phyloP scores from a whole-genome alignment of 2,113 vertebrate species.

The Rhinolophus sinicus region DNA sequence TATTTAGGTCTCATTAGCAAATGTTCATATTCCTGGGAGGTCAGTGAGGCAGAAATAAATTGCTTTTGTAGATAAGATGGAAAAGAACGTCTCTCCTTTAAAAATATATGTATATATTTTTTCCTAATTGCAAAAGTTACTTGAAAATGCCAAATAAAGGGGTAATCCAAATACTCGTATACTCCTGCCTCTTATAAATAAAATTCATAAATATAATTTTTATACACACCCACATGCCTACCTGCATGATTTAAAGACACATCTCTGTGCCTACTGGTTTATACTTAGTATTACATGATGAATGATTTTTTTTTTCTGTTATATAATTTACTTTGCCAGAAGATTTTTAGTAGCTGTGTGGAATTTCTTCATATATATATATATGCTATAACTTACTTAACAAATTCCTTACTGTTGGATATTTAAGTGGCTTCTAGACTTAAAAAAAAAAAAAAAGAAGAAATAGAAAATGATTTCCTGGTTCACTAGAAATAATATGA shows the following conservation, averaged over 20 bases:
- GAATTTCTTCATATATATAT: not conserved
- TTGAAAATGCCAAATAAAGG: not conserved
- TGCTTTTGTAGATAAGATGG: not conserved
- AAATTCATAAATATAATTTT: slow-evolving; percentile 17
- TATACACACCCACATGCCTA: not conserved
- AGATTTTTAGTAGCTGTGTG: not conserved
- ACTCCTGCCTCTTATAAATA: not conserved
- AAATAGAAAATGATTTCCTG: not conserved
- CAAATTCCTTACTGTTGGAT: not conserved
- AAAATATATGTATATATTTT: not conserved
- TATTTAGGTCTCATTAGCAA: not conserved
- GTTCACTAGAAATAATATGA: not conserved
- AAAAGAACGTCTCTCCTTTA: not conserved
- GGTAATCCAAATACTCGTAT: not conserved
- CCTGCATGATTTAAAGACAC: not conserved
- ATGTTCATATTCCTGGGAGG: not conserved
- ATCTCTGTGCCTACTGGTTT: not conserved
- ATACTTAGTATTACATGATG: not conserved
- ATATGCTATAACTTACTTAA: not conserved
- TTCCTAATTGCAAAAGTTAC: not conserved
- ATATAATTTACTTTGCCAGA: not conserved
- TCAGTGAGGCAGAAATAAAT: not conserved
- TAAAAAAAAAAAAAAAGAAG: not conserved
- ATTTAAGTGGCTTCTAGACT: not conserved
- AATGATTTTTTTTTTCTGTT: not conserved